Evolutionary conservation across 2,888 invertebrate species (phyloP).

Genomic region (Arenicola marina): DNA sequence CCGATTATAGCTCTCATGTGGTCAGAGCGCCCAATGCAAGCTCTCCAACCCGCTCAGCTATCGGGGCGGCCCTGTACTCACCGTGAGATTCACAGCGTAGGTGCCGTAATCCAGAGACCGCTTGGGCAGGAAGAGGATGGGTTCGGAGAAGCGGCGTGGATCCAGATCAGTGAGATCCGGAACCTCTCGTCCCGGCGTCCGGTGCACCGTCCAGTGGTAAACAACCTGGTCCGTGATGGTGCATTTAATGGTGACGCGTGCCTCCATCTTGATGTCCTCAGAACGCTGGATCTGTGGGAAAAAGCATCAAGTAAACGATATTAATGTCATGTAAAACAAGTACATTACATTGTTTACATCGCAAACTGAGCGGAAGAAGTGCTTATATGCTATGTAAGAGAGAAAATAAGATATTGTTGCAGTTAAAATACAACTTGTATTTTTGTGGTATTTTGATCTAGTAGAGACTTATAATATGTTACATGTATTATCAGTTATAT

Average conservation of each 20-base stretch:
- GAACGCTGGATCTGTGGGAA: constrained; percentile 33
- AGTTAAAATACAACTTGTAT: too few relatives aligned
- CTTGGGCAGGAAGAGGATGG: constrained; percentile 43
- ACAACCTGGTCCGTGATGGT: constrained; percentile 34
- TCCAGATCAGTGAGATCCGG: constrained; percentile 7
- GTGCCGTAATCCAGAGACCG: constrained; percentile 41
- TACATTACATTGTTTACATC: too few relatives aligned
- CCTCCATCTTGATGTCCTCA: constrained; percentile 40
- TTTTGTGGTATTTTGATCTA: too few relatives aligned
- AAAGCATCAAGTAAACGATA: too few relatives aligned
- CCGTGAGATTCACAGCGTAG: constrained; percentile 45
- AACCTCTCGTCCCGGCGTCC: constrained; percentile 11
- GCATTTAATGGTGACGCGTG: constrained; percentile 45
- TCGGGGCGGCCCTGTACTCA: constrained; percentile 21
- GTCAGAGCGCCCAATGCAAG: too few relatives aligned
- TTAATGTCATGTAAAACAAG: too few relatives aligned
- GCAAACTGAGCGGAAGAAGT: too few relatives aligned
- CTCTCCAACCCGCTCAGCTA: too few relatives aligned
- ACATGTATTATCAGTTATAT: too few relatives aligned
- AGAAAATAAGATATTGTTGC: too few relatives aligned
- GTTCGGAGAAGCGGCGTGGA: constrained; percentile 26
- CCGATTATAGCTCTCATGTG: neutral
- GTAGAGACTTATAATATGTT: too few relatives aligned
- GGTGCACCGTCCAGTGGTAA: constrained; percentile 45
- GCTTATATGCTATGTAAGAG: too few relatives aligned